phyloP scores from a whole-genome alignment of 2,797 vertebrate species.

The Chloroceryle amazona region DNA sequence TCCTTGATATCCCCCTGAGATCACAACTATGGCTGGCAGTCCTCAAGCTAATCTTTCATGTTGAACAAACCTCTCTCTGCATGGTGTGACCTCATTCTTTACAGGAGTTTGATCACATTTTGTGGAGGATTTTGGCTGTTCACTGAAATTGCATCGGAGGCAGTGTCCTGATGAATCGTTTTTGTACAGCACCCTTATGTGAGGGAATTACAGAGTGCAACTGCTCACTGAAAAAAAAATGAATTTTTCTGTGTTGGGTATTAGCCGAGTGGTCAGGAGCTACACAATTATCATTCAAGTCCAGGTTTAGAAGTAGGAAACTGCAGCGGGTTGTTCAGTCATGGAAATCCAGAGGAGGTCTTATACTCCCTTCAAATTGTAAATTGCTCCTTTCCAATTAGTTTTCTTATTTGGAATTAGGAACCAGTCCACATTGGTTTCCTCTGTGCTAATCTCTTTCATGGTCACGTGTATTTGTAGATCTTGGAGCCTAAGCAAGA shows the following conservation, averaged over 20 bases:
- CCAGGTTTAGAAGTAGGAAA: constrained; percentile 15
- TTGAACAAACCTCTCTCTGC: constrained; percentile 3
- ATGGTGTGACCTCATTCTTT: not conserved
- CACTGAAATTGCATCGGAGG: not conserved
- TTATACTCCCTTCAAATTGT: not conserved
- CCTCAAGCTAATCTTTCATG: constrained; percentile 6
- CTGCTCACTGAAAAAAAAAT: not conserved
- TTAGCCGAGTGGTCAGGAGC: not conserved
- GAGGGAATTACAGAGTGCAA: not conserved
- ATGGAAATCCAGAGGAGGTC: not conserved
- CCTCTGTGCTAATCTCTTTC: constrained; percentile 58
- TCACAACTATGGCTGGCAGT: not conserved
- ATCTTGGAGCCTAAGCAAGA: constrained; percentile 49
- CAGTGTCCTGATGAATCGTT: not conserved
- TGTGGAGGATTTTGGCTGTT: not conserved
- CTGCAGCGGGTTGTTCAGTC: constrained; percentile 7
- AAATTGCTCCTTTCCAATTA: constrained; percentile 50
- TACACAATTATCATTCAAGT: not conserved
- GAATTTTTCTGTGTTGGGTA: not conserved
- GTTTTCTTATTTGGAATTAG: constrained; percentile 45
- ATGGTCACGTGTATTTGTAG: constrained; percentile 30
- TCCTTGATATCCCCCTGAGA: constrained; percentile 28
- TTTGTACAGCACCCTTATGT: not conserved
- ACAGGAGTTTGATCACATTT: constrained; percentile 1
- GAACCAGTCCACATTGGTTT: constrained; percentile 40